Base-by-base conservation (phyloP, 2,797 vertebrate species). In the Mus caroli region DNA sequence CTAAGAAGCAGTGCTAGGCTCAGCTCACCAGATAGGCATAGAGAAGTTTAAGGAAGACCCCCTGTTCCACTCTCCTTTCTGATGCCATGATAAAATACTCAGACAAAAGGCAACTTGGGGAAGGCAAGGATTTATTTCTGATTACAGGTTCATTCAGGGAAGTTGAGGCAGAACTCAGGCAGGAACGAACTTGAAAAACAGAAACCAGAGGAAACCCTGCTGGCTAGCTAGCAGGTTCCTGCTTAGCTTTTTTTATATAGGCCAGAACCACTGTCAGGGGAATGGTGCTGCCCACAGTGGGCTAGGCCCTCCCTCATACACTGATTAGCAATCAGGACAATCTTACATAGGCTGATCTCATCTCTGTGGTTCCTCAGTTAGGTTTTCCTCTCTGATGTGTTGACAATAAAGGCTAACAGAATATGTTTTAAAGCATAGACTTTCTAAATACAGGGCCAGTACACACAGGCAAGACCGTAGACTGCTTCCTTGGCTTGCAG, bases 391-490 rank as follows among this genome's bases (percentile, higher is more conserved):
- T 73, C n/a, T 40, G 85, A 13, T 31, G 24, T 14, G 17, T 37
- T 73, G 64, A 56, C 24, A 87, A 28, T 34, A 54, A 71, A 56
- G 12, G 2, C 67, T 88, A 73, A 31, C 85, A 52, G 17, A 7
- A n/a, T 50, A 50, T 17, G 22, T 62, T 85, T 50, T 46, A 58
- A 62, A 73, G 17, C 13, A 2, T 6, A 34, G 24, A 56, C 8
- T 50, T 64, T 54, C 0, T 22, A n/a, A 22, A 50, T 1, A 0
- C 0, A 0, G 19, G 2, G 26, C 20, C 9, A 26, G 2, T 12
- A n/a, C 50, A 56, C 50, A 54, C 17, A 54, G 17, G 24, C 34
- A 58, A 56, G 52, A 22, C 31, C 10, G 15, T 8, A 19, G 28
- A 11, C 60, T 4, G 73, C 37, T 62, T 90, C 6, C 0, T 0